phyloP scores from a whole-genome alignment of 2,888 invertebrate species.

The Neoitamus cyanurus region DNA sequence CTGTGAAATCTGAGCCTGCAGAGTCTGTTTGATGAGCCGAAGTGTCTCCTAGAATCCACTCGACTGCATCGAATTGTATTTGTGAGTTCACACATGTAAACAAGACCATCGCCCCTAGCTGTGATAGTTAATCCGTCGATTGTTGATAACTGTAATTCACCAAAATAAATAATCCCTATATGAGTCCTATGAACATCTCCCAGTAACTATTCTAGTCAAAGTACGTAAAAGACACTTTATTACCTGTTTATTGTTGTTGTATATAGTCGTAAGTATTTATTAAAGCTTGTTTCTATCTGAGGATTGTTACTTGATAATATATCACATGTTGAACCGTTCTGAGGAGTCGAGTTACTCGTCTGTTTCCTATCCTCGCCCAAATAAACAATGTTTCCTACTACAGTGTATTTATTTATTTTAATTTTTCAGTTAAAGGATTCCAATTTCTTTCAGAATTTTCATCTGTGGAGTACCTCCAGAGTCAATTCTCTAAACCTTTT shows the following conservation, averaged over 20 bases:
- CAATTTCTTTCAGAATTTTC: not conserved
- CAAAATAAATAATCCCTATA: slow-evolving; percentile 9
- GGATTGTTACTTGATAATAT: slow-evolving; percentile 49
- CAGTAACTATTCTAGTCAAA: slow-evolving; percentile 52
- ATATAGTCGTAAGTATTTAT: slow-evolving; percentile 52
- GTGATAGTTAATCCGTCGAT: slow-evolving; percentile 64
- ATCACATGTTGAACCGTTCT: slow-evolving; percentile 33
- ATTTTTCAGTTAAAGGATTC: not conserved
- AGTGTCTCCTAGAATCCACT: not conserved
- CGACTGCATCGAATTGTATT: slow-evolving; percentile 6
- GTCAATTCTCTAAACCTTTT: too few species aligned
- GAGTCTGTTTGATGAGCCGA: slow-evolving; percentile 46
- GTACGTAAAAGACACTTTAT: slow-evolving; percentile 57
- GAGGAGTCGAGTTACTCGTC: not conserved
- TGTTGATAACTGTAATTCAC: slow-evolving; percentile 44
- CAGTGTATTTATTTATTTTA: not conserved
- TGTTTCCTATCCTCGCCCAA: not conserved
- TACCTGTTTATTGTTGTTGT: slow-evolving; percentile 56
- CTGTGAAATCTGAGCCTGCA: slow-evolving; percentile 45
- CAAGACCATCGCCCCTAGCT: slow-evolving; percentile 64
- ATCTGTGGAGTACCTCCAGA: too few species aligned
- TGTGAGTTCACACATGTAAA: slow-evolving; percentile 10
- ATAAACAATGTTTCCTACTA: slow-evolving; percentile 4
- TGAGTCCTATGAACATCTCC: slow-evolving; percentile 25
- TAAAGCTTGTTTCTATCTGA: slow-evolving; percentile 47